Percentiles rank a stretch among this genome's conserved stretches.
phyloP scores from a whole-genome alignment of 2,113 vertebrate genomes.

The Hippolais icterina region DNA sequence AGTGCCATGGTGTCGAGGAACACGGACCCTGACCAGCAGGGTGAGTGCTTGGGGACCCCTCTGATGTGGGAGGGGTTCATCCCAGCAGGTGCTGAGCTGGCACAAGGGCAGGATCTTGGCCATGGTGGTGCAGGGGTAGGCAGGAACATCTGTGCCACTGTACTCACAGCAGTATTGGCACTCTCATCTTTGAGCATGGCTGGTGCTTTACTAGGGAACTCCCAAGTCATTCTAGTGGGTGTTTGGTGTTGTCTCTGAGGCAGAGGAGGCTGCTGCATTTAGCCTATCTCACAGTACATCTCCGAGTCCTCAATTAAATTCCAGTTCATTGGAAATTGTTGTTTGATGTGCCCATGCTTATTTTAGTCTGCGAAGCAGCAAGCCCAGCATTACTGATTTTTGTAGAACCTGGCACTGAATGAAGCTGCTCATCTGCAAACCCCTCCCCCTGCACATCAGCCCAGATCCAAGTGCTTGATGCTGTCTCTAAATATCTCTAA shows the following conservation, averaged over 20 bases:
- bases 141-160: not conserved
- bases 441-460: not conserved
- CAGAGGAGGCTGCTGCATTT: not conserved
- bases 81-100: not conserved
- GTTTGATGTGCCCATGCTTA: not conserved
- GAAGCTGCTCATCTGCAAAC: not conserved
- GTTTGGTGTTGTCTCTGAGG: not conserved
- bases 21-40: constrained; percentile 89
- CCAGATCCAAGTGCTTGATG: not conserved
- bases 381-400: not conserved
- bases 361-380: not conserved
- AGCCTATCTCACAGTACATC: not conserved
- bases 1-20: constrained; percentile 88
- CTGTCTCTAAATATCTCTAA: not conserved
- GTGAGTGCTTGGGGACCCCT: constrained; percentile 31
- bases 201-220: not conserved
- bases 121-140: not conserved
- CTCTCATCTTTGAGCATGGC: not conserved
- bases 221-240: not conserved
- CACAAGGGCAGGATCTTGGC: not conserved
- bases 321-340: not conserved
- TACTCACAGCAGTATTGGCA: too few relatives aligned
- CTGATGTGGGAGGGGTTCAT: not conserved
- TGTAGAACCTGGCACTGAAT: not conserved
- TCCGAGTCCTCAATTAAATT: not conserved